Conservation (phyloP, 2,797 vertebrate genomes). For the Ficedula albicollis region DNA sequence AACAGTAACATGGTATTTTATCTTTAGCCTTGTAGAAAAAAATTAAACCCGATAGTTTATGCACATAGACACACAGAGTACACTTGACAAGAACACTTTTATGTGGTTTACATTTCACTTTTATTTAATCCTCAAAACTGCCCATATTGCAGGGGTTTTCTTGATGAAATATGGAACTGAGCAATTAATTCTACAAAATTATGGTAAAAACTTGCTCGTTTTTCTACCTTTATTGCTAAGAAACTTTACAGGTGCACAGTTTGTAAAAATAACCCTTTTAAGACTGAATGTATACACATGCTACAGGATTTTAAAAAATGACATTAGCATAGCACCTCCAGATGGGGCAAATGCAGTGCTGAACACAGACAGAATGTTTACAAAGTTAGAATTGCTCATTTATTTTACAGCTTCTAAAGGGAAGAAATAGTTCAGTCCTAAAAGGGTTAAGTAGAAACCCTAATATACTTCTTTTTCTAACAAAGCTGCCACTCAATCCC, state of each 20-base stretch:
- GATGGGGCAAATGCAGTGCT: slow-evolving; percentile 68
- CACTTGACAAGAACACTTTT: slow-evolving; percentile 71
- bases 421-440: slow-evolving; percentile 74
- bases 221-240: slow-evolving; percentile 97
- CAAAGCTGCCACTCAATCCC: slow-evolving; percentile 88
- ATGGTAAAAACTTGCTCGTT: slow-evolving; percentile 86
- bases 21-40: slow-evolving; percentile 14
- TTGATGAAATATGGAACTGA: slow-evolving; percentile 92
- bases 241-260: slow-evolving; percentile 94
- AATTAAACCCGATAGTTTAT: slow-evolving; percentile 9
- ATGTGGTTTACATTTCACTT: slow-evolving; percentile 84
- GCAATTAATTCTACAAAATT: slow-evolving; percentile 94
- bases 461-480: slow-evolving; percentile 75
- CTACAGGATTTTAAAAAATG: slow-evolving; percentile 67
- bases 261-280: slow-evolving; percentile 91
- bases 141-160: slow-evolving; percentile 88
- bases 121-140: slow-evolving; percentile 91
- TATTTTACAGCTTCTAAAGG: slow-evolving; percentile 52
- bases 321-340: slow-evolving; percentile 72
- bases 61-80: slow-evolving; percentile 62
- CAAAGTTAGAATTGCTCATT: slow-evolving; percentile 25
- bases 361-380: slow-evolving; percentile 65
- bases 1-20: slow-evolving; percentile 59
- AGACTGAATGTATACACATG: slow-evolving; percentile 81
- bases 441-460: slow-evolving; percentile 77